A percentile compares a stretch with the other conserved stretches of the same genome.
Conservation (phyloP, 2,888 invertebrate species). For the Syrista parreyssii region DNA sequence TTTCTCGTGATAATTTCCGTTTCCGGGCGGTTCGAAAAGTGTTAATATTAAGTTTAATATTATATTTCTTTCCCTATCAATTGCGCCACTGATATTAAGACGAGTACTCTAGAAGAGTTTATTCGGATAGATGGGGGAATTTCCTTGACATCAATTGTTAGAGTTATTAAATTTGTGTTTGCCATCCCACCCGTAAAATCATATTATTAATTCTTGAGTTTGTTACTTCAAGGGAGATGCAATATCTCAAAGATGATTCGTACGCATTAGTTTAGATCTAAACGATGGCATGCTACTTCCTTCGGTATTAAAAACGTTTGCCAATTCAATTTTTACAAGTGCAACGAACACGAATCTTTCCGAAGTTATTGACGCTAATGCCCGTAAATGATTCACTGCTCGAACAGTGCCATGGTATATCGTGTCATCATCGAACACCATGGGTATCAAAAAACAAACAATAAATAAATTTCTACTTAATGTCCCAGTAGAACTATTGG, state of each 20-base stretch:
- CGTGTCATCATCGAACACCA: background rate
- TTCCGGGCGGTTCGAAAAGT: background rate
- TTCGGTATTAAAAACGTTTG: background rate
- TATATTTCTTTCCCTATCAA: background rate
- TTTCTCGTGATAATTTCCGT: background rate
- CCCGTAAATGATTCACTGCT: background rate
- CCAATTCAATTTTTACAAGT: background rate
- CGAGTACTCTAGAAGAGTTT: constrained; percentile 4
- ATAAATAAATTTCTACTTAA: background rate
- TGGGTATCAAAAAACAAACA: background rate
- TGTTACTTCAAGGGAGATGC: background rate
- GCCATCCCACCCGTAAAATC: constrained; percentile 9
- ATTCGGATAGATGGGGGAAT: constrained; percentile 4
- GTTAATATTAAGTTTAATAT: background rate
- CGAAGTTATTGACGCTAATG: background rate
- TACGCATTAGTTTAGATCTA: too few relatives aligned
- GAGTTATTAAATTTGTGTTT: constrained; percentile 20
- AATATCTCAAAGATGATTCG: background rate
- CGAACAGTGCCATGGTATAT: background rate
- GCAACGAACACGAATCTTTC: background rate
- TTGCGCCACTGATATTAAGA: constrained; percentile 4
- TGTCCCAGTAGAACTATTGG: background rate
- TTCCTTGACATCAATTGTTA: constrained; percentile 16
- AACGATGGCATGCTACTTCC: background rate
- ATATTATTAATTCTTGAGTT: background rate